Evolutionary conservation across 2,797 vertebrate species (phyloP).

Genomic region (Myotis myotis): DNA sequence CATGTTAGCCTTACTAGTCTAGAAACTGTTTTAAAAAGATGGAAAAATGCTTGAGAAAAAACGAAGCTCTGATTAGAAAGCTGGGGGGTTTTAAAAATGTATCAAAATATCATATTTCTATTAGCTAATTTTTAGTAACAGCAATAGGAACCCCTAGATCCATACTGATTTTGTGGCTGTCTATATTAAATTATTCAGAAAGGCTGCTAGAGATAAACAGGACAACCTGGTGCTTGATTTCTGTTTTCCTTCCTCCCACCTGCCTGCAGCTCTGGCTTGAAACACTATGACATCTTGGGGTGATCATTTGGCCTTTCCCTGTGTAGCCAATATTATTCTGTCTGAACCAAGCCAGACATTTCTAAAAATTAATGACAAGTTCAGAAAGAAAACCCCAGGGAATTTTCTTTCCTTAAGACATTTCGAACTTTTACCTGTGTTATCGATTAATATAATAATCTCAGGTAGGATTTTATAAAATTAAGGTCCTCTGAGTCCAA

Average conservation of each 20-base stretch:
- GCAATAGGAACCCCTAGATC: not conserved
- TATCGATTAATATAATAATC: not conserved
- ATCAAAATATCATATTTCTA: not conserved
- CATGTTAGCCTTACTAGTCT: not conserved
- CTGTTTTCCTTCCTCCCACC: not conserved
- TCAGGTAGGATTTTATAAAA: not conserved
- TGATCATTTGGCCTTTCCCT: not conserved
- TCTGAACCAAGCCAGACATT: not conserved
- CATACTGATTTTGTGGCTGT: not conserved
- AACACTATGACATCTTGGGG: not conserved
- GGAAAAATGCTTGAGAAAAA: slow-evolving; percentile 22
- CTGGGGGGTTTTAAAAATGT: not conserved
- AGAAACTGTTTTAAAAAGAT: slow-evolving; percentile 7
- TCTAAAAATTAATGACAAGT: not conserved
- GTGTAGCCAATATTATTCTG: not conserved
- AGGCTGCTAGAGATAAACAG: slow-evolving; percentile 15
- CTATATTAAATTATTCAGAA: slow-evolving; percentile 36
- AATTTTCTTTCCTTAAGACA: slow-evolving; percentile 8
- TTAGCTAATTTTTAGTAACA: slow-evolving; percentile 26
- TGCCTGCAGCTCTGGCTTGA: not conserved
- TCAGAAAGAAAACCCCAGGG: not conserved
- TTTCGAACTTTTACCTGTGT: not conserved
- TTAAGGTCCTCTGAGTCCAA: not conserved
- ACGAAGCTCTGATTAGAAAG: not conserved
- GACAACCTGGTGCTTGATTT: not conserved